Evolutionary conservation across 2,113 vertebrate genomes (phyloP), one percentile per base, ranked within the genome.

Genomic region (Oryzias melastigma): DNA sequence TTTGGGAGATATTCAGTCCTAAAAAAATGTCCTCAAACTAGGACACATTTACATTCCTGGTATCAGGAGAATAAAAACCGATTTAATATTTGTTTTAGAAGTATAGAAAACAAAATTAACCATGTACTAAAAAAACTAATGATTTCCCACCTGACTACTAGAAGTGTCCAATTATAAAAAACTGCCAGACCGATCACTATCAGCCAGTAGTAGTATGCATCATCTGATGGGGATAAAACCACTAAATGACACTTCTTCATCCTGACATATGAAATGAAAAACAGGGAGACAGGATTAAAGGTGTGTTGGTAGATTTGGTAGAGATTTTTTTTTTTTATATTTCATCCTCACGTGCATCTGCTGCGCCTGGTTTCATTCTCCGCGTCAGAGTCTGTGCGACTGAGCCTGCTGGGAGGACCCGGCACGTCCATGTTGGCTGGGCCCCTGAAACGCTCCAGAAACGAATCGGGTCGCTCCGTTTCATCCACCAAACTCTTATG

Each of bases 121-220:
- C 27, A 29, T 29, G 6, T 29, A 8, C 7, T 1, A 29, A 29
- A 8, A 7, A 29, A 7, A 29, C 6, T 4, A 42, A 1, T 7
- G 48, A 35, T 65, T 59, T 24, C 90, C 88, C 65, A 98, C 97
- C 97, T 97, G 82, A 92, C 94, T 43, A 99, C 76, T 0, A 98
- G 85, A 35, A 96, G 62, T 58, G 94, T 96, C 94, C 95, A 97
- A 88, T 97, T 98, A 52, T 97, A 99, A 56, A 98, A 89, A 7
- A 95, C 94, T 47, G 94, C 93, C 44, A 90, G 66, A 12, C 93
- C 91, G n/a, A 95, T 93, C 75, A 98, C 83, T 58, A 94, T 87
- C 52, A 99, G 89, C 96, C 96, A 99, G 24, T 78, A 70, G 85
- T 96, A 98, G 78, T 99, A 98, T 52, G 87, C 73, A 49, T 96